These are phyloP conservation scores for Rhea americana DNA, from an alignment of 2,113 vertebrate species.

Conservation along the genomic window DNA sequence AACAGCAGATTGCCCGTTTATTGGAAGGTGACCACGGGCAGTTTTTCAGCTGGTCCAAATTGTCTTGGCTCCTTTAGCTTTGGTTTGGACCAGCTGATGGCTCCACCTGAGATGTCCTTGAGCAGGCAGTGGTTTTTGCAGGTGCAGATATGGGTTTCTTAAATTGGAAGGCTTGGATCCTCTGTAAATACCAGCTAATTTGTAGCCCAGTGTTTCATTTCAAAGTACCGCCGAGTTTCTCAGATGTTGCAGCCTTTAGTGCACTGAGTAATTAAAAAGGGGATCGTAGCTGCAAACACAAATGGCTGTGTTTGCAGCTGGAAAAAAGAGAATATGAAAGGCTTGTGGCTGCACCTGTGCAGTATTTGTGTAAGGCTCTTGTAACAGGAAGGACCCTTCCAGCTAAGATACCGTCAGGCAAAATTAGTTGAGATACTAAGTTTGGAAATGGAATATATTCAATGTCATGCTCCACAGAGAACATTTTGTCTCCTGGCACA, in stretches of 20 bases:
- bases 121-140: neutral
- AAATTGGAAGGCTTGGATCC: neutral
- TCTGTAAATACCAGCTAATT: neutral
- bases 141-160: neutral
- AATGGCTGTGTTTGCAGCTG: neutral
- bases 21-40: neutral
- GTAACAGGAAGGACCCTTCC: neutral
- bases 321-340: neutral
- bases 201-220: neutral
- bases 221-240: neutral
- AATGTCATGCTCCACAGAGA: neutral
- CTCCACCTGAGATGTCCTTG: neutral
- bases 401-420: neutral
- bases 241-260: neutral
- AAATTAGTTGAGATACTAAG: neutral
- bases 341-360: neutral
- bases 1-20: accelerated
- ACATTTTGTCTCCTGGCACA: neutral
- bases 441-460: neutral
- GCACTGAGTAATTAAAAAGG: neutral
- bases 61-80: neutral
- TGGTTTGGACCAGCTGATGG: neutral
- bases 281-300: neutral
- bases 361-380: neutral
- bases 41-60: neutral